phyloP scores from a whole-genome alignment of 2,113 vertebrate species.

The Myrmophylax atrothorax region DNA sequence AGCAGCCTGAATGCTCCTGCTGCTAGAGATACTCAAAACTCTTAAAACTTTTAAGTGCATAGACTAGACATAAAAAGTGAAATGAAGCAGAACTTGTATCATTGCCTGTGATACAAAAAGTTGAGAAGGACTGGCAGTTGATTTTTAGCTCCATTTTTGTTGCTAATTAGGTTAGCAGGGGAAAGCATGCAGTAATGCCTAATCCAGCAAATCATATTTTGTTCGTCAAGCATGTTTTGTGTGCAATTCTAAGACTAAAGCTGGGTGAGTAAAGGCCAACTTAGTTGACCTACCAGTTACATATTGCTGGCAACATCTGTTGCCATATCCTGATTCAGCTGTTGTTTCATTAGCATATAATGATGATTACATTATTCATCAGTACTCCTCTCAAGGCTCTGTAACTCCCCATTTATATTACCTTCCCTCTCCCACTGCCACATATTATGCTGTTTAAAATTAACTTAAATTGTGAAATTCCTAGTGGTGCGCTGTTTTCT shows the following conservation, averaged over 20 bases:
- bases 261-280: background rate
- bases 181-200: background rate
- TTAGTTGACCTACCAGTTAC: background rate
- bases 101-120: background rate
- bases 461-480: background rate
- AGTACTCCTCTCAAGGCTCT: background rate
- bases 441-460: background rate
- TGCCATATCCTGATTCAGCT: background rate
- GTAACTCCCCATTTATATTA: background rate
- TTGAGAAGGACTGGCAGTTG: background rate
- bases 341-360: background rate
- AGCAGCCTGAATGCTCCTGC: background rate
- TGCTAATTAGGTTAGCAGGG: background rate
- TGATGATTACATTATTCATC: background rate
- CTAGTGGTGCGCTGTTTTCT: background rate
- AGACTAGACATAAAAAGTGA: background rate
- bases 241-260: background rate
- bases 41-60: background rate
- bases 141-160: background rate
- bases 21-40: background rate
- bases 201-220: background rate
- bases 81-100: rapidly evolving
- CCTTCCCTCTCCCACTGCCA: background rate
- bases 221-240: background rate
- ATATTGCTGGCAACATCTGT: background rate